Evolutionary conservation across 2,888 invertebrate genomes (phyloP).

Genomic region (Rambutsinella grinnellia): DNA sequence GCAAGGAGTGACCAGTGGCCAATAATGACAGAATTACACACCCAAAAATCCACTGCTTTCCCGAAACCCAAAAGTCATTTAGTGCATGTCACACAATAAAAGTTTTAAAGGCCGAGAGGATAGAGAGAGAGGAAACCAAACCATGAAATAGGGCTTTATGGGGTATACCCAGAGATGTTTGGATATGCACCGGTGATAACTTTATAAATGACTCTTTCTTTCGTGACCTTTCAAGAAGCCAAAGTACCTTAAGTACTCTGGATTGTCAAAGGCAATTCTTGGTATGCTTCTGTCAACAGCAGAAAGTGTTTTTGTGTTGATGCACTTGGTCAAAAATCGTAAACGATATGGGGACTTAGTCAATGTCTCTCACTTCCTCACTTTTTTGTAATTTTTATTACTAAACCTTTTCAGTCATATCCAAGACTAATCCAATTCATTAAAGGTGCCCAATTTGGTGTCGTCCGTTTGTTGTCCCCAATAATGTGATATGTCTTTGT

Average conservation of each 20-base stretch:
- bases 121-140: too few species aligned
- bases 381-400: slow-evolving; percentile 15
- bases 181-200: slow-evolving; percentile 40
- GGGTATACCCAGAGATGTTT: too few species aligned
- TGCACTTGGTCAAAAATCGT: too few species aligned
- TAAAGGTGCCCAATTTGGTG: slow-evolving; percentile 27
- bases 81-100: slow-evolving; percentile 37
- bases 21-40: slow-evolving; percentile 16
- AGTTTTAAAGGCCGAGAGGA: slow-evolving; percentile 24
- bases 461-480: slow-evolving; percentile 38
- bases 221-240: slow-evolving; percentile 39
- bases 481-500: too few species aligned
- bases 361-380: slow-evolving; percentile 25
- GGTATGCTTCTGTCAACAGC: slow-evolving; percentile 49
- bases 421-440: slow-evolving; percentile 34
- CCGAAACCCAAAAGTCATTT: slow-evolving; percentile 35
- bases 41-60: too few species aligned
- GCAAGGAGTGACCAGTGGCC: slow-evolving; percentile 63
- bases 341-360: too few species aligned
- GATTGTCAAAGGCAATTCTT: slow-evolving; percentile 40
- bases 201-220: slow-evolving; percentile 30
- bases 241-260: slow-evolving; percentile 28
- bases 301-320: slow-evolving; percentile 6
- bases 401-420: slow-evolving; percentile 6
- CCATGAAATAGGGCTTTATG: slow-evolving; percentile 23